Conservation (phyloP, 2,113 vertebrate genomes). For the Pluvianellus socialis region DNA sequence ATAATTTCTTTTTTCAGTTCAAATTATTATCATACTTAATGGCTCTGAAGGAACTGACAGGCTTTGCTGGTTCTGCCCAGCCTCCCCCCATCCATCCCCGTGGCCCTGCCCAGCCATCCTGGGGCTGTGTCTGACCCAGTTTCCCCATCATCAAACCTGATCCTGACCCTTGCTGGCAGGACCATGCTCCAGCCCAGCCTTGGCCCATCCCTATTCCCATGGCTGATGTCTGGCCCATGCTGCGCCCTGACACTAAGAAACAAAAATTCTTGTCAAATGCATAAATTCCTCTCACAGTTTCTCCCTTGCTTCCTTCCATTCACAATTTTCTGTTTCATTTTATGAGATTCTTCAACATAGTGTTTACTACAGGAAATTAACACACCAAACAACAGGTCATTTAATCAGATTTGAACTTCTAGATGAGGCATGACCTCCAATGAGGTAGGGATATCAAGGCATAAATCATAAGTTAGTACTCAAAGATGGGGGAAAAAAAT, state of each 20-base stretch:
- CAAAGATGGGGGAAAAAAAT: neutral
- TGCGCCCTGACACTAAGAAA: neutral
- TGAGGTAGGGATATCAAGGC: neutral
- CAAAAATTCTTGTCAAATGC: neutral
- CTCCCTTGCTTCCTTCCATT: neutral
- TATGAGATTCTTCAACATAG: neutral
- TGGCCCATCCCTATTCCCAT: accelerated
- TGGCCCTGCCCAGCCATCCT: neutral
- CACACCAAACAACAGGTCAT: neutral
- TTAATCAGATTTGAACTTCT: neutral
- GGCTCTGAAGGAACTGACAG: neutral
- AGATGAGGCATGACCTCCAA: neutral
- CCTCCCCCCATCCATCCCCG: neutral
- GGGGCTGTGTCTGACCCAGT: neutral
- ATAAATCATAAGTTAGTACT: neutral
- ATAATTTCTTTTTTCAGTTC: neutral
- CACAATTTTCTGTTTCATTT: neutral
- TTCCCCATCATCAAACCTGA: neutral
- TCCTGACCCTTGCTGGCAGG: accelerated
- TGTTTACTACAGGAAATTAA: neutral
- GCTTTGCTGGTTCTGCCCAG: neutral
- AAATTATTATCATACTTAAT: neutral
- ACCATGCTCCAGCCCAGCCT: neutral
- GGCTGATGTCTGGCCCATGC: neutral
- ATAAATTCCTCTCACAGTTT: neutral